Conservation (phyloP, 1,140 invertebrate genomes). For the Brachionus koreanus region DNA sequence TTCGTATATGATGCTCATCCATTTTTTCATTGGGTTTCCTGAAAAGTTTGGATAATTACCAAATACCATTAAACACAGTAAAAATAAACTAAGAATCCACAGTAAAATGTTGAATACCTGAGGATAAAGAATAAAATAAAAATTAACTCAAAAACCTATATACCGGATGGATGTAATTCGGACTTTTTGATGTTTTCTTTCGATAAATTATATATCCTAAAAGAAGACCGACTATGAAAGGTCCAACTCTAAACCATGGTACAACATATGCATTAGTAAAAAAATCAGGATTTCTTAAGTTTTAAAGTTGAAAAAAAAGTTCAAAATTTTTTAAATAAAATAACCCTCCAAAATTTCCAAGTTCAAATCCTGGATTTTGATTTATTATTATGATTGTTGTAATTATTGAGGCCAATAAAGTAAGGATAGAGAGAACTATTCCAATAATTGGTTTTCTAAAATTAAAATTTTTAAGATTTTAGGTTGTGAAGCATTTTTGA, state of each 20-base stretch:
- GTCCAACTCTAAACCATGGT: conserved; percentile 61
- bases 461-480: conserved; percentile 48
- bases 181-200: not conserved
- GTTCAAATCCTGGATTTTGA: conserved; percentile 46
- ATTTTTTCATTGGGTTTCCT: not conserved
- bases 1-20: not conserved
- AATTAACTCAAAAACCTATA: not conserved
- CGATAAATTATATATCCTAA: conserved; percentile 53
- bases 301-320: not conserved
- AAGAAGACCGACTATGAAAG: conserved; percentile 61
- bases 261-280: conserved; percentile 73
- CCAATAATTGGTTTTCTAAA: conserved; percentile 24
- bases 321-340: not conserved
- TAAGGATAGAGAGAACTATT: not conserved
- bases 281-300: conserved; percentile 46
- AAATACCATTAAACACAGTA: not conserved
- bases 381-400: conserved; percentile 46
- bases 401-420: conserved; percentile 45
- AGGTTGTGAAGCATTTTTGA: not conserved
- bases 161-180: not conserved
- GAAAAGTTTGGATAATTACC: not conserved
- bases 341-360: conserved; percentile 2
- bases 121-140: not conserved
- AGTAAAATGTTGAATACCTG: not conserved
- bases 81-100: not conserved